These are phyloP conservation scores for Phycodurus eques DNA, from an alignment of 2,113 vertebrate species.

Conservation along the genomic window DNA sequence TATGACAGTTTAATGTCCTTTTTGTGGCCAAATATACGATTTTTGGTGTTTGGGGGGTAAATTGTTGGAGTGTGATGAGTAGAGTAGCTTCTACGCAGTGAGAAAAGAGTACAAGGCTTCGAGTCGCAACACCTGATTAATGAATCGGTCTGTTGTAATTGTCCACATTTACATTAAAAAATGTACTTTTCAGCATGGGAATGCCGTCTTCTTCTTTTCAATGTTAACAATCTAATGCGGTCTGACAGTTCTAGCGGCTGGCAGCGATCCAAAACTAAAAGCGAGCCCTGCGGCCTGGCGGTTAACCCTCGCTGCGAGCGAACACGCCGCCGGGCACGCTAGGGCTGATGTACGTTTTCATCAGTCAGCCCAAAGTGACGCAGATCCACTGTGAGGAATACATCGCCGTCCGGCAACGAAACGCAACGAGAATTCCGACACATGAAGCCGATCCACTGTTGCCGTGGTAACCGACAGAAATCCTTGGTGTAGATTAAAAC, in stretches of 20 bases:
- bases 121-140: no score
- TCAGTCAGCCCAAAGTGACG: not conserved
- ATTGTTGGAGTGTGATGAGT: not conserved
- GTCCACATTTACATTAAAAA: not conserved
- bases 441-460: not conserved
- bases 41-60: not conserved
- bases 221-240: not conserved
- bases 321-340: not conserved
- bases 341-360: not conserved
- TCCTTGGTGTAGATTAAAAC: not conserved
- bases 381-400: not conserved
- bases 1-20: not conserved
- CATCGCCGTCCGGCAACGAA: not conserved
- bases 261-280: constrained; percentile 3
- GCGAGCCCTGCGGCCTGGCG: not conserved
- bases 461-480: not conserved
- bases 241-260: constrained; percentile 9
- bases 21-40: not conserved
- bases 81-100: no score
- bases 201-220: not conserved
- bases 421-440: not conserved
- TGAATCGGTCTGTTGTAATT: not conserved
- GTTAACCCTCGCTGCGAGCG: not conserved
- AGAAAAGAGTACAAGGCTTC: not conserved
- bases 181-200: not conserved